Conservation (phyloP, 2,888 invertebrate species). For the Drosophila acutilabella region DNA sequence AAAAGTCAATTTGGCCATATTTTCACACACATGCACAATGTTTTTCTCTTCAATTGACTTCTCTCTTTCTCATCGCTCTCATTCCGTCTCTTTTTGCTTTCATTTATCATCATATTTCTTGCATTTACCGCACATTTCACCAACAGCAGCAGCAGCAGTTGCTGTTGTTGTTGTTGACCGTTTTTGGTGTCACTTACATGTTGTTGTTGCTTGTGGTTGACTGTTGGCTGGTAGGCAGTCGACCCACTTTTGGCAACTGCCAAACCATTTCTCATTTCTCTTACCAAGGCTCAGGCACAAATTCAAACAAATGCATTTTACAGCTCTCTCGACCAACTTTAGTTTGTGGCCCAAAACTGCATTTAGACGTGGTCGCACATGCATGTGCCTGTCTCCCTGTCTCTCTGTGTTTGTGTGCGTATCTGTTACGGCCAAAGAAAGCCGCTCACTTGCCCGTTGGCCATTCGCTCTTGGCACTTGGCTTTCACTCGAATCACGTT, state of each 20-base stretch:
- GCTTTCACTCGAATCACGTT: conserved; percentile 74
- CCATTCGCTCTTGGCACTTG: conserved; percentile 68
- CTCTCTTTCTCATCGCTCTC: conserved; percentile 17
- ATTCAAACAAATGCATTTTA: conserved; percentile 77
- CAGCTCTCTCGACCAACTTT: conserved; percentile 66
- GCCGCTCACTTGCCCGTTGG: conserved; percentile 44
- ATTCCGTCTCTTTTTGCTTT: conserved; percentile 42
- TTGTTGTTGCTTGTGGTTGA: conserved; percentile 23
- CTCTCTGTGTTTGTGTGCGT: conserved; percentile 23
- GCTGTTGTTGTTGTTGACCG: conserved; percentile 24
- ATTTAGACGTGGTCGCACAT: conserved; percentile 22
- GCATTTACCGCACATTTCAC: conserved; percentile 72
- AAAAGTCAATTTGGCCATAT: conserved; percentile 39
- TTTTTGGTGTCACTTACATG: conserved; percentile 56
- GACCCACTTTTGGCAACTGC: conserved; percentile 67
- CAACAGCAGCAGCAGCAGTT: conserved; percentile 31
- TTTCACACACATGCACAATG: conserved; percentile 23
- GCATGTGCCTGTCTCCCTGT: conserved; percentile 16
- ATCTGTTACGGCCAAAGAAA: conserved; percentile 58
- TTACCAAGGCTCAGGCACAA: conserved; percentile 51
- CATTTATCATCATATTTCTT: conserved; percentile 76
- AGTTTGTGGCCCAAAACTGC: conserved; percentile 48
- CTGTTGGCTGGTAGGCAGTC: conserved; percentile 34
- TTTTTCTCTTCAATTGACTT: conserved; percentile 31
- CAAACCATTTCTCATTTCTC: conserved; percentile 62